Conservation (phyloP, 2,888 invertebrate species). For the Volucella zonaria region DNA sequence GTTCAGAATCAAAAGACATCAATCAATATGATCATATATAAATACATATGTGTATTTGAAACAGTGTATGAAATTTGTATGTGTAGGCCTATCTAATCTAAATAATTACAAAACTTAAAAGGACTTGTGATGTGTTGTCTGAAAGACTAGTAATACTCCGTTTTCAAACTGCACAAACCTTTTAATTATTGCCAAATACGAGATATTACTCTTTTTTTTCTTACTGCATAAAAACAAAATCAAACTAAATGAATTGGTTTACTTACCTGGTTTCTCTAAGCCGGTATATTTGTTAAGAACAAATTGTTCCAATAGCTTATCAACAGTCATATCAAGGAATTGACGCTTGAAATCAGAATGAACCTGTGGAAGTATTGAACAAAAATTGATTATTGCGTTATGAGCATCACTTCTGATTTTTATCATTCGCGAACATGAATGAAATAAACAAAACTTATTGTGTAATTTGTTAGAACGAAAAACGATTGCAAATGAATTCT, state of each 20-base stretch:
- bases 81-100: constrained; percentile 27
- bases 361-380: constrained; percentile 84
- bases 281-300: constrained; percentile 96
- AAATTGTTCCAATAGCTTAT: constrained; percentile 95
- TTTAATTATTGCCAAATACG: constrained; percentile 46
- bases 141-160: constrained; percentile 46
- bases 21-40: constrained; percentile 20
- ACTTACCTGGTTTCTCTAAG: constrained; percentile 93
- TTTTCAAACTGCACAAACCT: constrained; percentile 74
- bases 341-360: constrained; percentile 96
- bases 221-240: constrained; percentile 28
- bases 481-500: too few species aligned
- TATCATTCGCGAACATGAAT: too few species aligned
- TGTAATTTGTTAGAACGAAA: too few species aligned
- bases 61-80: constrained; percentile 13
- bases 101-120: constrained; percentile 22
- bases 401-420: too few species aligned
- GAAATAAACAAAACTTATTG: too few species aligned
- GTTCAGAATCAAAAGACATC: constrained; percentile 72
- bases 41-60: background rate
- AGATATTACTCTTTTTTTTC: constrained; percentile 28
- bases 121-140: constrained; percentile 32
- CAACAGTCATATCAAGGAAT: constrained; percentile 95
- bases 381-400: too few species aligned
- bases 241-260: constrained; percentile 9